Conservation (phyloP, 2,888 invertebrate genomes). For the Mystacides longicornis region DNA sequence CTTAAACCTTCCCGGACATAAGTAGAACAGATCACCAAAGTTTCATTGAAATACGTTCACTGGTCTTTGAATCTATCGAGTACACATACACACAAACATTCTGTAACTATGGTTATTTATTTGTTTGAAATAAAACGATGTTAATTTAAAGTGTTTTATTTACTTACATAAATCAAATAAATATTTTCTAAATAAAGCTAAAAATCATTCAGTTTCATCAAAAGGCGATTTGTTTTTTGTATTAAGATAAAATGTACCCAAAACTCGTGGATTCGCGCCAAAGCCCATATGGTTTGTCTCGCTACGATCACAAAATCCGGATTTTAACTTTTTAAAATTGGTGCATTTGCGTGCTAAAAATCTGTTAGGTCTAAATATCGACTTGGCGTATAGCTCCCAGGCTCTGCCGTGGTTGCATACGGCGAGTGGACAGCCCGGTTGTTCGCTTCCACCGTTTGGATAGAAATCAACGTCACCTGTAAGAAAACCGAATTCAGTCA, state of each 20-base stretch:
- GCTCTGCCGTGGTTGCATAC: slow-evolving; percentile 41
- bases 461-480: slow-evolving; percentile 42
- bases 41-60: no score
- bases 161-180: no score
- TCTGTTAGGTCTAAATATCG: slow-evolving; percentile 28
- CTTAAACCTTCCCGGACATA: no score
- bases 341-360: slow-evolving; percentile 34
- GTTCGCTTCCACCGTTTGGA: slow-evolving; percentile 38
- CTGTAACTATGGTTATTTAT: no score
- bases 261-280: slow-evolving; percentile 28
- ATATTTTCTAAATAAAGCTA: no score
- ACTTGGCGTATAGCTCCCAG: slow-evolving; percentile 35
- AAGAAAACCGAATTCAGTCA: neutral
- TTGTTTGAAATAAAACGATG: no score
- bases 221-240: slow-evolving; percentile 33
- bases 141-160: no score
- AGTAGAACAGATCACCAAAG: no score
- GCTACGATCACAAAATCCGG: slow-evolving; percentile 2
- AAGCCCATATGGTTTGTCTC: slow-evolving; percentile 35
- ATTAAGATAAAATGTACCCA: slow-evolving; percentile 35
- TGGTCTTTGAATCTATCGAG: no score
- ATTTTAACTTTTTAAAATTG: slow-evolving; percentile 33
- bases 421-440: slow-evolving; percentile 39
- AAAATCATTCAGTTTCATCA: no score
- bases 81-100: no score